Conservation (phyloP, 2,888 invertebrate species). For the Adelphocoris suturalis region DNA sequence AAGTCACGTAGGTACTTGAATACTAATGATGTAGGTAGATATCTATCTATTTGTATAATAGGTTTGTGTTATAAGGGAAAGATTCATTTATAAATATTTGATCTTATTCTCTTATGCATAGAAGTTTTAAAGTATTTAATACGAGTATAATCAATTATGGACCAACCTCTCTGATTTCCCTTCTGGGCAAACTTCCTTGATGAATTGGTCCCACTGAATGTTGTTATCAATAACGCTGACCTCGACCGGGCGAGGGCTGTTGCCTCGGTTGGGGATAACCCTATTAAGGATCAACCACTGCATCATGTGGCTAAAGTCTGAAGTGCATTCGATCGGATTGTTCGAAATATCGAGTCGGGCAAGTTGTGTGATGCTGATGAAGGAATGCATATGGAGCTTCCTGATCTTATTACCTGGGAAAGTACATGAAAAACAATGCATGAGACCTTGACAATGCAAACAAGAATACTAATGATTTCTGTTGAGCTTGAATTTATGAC, state of each 20-base stretch:
- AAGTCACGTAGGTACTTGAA: no score
- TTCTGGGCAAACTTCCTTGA: constrained; percentile 77
- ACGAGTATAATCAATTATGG: no score
- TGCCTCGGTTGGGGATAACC: constrained; percentile 75
- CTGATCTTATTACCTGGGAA: constrained; percentile 80
- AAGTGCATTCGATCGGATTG: constrained; percentile 85
- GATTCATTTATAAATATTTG: no score
- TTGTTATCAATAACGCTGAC: constrained; percentile 77
- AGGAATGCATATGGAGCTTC: constrained; percentile 77
- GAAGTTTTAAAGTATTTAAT: no score
- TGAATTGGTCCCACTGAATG: constrained; percentile 78
- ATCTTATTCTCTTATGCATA: no score
- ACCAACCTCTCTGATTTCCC: constrained; percentile 48
- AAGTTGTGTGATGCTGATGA: constrained; percentile 74
- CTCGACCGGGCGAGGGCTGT: constrained; percentile 76
- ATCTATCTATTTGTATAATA: no score
- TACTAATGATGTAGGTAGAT: no score
- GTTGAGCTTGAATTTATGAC: not conserved
- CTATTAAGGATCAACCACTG: constrained; percentile 83
- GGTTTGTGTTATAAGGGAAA: no score
- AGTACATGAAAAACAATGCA: not conserved
- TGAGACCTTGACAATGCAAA: no score
- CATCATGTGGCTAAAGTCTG: constrained; percentile 85
- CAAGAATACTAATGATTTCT: not conserved
- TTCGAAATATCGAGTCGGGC: constrained; percentile 82